Evolutionary conservation across 2,797 vertebrate genomes (phyloP), one percentile per base, ranked within the genome.

Genomic region (Sorex maritimensis): DNA sequence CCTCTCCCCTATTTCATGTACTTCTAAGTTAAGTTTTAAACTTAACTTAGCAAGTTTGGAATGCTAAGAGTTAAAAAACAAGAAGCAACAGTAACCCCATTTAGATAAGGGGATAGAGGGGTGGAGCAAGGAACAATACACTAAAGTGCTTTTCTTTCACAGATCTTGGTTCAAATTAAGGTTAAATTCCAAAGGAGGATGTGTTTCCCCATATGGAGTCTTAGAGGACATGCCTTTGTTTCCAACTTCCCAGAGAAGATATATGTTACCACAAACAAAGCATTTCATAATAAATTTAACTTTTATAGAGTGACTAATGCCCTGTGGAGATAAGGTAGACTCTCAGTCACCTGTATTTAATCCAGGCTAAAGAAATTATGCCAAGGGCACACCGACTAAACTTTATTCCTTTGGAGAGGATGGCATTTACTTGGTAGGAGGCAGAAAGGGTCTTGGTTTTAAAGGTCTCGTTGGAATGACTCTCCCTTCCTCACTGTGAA

Each of bases 121-220:
- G 98, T 98, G 98, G 98, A 96, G 98, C 96, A 83, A 94, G 77
- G 88, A 95, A 98, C 98, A 98, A 98, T 98, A 96, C 97, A 96
- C 88, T 94, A 91, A 97, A 98, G 97, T 98, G 97, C 98, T 98
- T 98, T 98, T 98, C 98, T 98, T 98, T 98, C 98, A 98, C 97
- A 95, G 97, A 98, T 98, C 98, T 97, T 98, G 98, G 98, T 98
- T 98, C 98, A 98, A 98, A 98, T 98, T 97, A 98, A 98, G 98
- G 98, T 98, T 98, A 98, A 98, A 98, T 98, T 98, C 98, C 98
- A 97, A 96, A 95, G 93, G 92, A 98, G 98, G 97, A 97, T 97
- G 96, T 97, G 94, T 96, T 97, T 96, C 97, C 97, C 97, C 96
- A 92, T 94, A 97, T 97, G 97, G 97, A 97, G 97, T 97, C 97